A percentile compares a stretch with the other conserved stretches of the same genome.
Evolutionary conservation across 2,888 invertebrate genomes (phyloP).

Genomic region (Agrenia bidenticulata): DNA sequence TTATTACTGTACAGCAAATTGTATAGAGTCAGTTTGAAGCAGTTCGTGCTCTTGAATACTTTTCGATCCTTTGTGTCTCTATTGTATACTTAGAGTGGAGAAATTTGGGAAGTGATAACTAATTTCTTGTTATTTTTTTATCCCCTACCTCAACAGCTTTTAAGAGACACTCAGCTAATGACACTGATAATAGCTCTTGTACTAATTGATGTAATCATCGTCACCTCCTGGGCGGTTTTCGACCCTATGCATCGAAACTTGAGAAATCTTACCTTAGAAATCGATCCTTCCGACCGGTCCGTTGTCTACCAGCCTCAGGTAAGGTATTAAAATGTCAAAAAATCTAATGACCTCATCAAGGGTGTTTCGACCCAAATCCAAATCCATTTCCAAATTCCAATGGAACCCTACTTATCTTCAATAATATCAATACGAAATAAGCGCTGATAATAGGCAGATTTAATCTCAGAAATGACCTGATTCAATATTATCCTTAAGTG

Average conservation of each 20-base stretch:
- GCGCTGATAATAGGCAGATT: no score
- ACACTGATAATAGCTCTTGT: conserved; percentile 78
- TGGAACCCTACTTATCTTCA: no score
- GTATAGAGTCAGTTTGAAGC: not conserved
- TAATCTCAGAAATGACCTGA: no score
- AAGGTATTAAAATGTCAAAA: no score
- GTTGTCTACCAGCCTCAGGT: conserved; percentile 85
- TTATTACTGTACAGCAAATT: no score
- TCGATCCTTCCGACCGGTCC: conserved; percentile 73
- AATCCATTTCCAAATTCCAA: no score
- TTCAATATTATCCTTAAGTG: no score
- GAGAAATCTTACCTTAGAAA: conserved; percentile 77
- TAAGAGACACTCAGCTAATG: conserved; percentile 86
- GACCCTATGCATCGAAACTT: conserved; percentile 86
- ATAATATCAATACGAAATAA: no score
- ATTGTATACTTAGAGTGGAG: not conserved
- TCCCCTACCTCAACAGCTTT: conserved; percentile 59
- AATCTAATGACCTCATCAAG: no score
- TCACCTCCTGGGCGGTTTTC: conserved; percentile 78
- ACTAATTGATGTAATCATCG: conserved; percentile 77
- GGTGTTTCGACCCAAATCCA: no score
- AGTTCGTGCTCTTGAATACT: not conserved
- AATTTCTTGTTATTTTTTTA: not conserved
- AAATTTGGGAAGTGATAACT: not conserved
- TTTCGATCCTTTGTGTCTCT: not conserved